Evolutionary conservation across 2,888 invertebrate species (phyloP), one percentile per base, ranked within the genome.

Genomic region (Morpho deidamia): DNA sequence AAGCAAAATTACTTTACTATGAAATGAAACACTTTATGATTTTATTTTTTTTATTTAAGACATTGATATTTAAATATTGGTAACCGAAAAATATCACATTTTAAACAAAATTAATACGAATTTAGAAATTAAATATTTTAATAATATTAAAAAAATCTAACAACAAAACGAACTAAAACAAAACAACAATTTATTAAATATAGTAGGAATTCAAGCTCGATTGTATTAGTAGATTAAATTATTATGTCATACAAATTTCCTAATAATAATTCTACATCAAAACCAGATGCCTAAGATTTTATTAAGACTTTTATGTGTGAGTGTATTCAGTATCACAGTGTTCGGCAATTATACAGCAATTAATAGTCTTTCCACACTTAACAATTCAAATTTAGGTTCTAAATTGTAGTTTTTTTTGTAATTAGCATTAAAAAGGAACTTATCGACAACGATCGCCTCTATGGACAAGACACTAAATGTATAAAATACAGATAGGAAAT

Each of bases 151-250:
- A 60, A 55, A 68, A 65, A 61, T 52, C 60, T 55, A 68, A 69
- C 40, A 56, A 51, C 39, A 49, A 48, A 53, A 58, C 11, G 0
- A 45, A 48, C 39, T 8, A 51, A 48, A 51, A 37, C 41, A 52
- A 58, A 56, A 43, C 12, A 51, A 55, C 47, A 44, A 43, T 50
- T 55, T 32, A 49, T 48, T 40, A 58, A 59, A 55, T 49, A 57
- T 53, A 60, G 54, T 60, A 60, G 56, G 49, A 56, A 69, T 68
- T 70, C 69, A 83, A 82, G 81, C 82, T 83, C 82, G 78, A 69
- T 79, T 69, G 70, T 64, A 69, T 69, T 65, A 57, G 12, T 44
- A 52, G 39, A 44, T 56, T 44, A 58, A 59, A 58, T 59, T 59
- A 61, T 68, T 65, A 49, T 42, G 61, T 62, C 60, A 59, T 71